A percentile compares a stretch with the other conserved stretches of the same genome.
Evolutionary conservation across 2,797 vertebrate genomes (phyloP).

Genomic region (Amazonetta brasiliensis): DNA sequence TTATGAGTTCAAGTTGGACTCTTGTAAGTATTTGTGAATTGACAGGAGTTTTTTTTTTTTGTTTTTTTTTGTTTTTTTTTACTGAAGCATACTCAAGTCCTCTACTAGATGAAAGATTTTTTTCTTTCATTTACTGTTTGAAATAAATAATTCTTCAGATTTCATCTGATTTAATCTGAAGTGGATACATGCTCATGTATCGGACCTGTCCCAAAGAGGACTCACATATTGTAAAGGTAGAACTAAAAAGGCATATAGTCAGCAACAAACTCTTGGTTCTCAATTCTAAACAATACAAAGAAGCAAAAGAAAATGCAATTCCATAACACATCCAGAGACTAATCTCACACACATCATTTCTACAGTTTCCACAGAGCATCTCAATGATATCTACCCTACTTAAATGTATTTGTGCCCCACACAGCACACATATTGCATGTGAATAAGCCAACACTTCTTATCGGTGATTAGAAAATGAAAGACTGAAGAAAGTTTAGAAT

Average conservation of each 20-base stretch:
- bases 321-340: neutral
- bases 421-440: neutral
- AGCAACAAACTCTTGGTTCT: neutral
- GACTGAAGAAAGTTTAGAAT: neutral
- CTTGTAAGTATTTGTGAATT: neutral
- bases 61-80: neutral
- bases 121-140: constrained; percentile 23
- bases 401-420: neutral
- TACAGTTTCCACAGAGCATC: neutral
- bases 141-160: constrained; percentile 11
- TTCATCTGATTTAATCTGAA: constrained; percentile 16
- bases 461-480: neutral
- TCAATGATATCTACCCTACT: neutral
- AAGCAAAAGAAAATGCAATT: neutral
- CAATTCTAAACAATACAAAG: neutral
- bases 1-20: neutral
- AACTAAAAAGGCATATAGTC: neutral
- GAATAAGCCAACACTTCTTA: neutral
- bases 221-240: neutral
- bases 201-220: neutral
- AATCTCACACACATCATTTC: neutral
- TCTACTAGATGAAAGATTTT: neutral
- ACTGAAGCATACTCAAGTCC: neutral
- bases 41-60: neutral
- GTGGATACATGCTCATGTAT: neutral